Conservation (phyloP, 2,888 invertebrate species). For the Drosophila percnosoma region DNA sequence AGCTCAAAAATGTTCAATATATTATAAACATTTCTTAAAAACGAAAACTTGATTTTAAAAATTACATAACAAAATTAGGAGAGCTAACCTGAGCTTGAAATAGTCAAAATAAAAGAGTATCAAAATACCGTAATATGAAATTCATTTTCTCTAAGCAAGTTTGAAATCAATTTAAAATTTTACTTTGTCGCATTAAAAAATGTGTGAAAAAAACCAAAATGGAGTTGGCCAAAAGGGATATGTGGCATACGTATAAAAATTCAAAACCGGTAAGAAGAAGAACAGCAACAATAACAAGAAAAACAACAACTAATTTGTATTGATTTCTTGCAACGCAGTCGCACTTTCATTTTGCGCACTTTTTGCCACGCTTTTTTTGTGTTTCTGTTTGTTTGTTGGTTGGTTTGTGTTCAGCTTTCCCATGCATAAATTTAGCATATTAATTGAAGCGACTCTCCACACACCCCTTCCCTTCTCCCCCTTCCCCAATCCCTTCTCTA, state of each 20-base stretch:
- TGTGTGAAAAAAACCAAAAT: not conserved
- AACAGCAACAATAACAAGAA: slow-evolving; percentile 12
- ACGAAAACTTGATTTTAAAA: not conserved
- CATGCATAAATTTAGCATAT: slow-evolving; percentile 80
- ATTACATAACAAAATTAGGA: not conserved
- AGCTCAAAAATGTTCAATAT: rapidly evolving
- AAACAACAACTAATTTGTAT: slow-evolving; percentile 66
- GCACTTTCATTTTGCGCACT: slow-evolving; percentile 34
- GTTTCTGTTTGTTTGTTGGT: slow-evolving; percentile 47
- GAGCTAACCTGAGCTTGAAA: not conserved
- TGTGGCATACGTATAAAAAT: not conserved
- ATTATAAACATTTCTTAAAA: not conserved
- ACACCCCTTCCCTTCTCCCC: not conserved
- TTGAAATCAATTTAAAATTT: not conserved
- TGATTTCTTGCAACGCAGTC: slow-evolving; percentile 51
- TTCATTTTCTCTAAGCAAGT: not conserved
- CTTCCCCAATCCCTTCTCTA: not conserved
- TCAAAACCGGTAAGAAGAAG: not conserved
- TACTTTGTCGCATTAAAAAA: not conserved
- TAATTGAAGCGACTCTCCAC: slow-evolving; percentile 70
- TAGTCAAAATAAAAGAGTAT: no score
- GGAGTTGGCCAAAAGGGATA: not conserved
- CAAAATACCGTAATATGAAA: not conserved
- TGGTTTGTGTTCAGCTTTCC: slow-evolving; percentile 74
- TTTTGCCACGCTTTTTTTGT: slow-evolving; percentile 20